Percentiles rank a stretch among this genome's conserved stretches.
These are phyloP conservation scores for Lasioglossum villosulum DNA, from an alignment of 2,888 invertebrate species.

Conservation along the genomic window DNA sequence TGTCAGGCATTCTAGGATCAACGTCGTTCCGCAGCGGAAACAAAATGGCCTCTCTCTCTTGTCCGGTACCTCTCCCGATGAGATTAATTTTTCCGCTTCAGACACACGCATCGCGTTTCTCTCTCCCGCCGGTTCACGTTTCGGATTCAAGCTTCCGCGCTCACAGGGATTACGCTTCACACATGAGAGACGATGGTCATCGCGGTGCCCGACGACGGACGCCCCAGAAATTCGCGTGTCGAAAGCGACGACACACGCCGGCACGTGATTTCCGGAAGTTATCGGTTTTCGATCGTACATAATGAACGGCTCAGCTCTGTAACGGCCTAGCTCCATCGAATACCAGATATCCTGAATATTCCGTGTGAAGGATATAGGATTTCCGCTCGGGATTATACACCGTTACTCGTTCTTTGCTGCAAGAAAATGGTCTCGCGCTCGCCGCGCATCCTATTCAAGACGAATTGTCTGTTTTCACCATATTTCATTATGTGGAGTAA, in stretches of 20 bases:
- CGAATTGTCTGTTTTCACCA: background rate
- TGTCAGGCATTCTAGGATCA: background rate
- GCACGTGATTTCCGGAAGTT: constrained; percentile 58
- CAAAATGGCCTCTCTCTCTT: constrained; percentile 20
- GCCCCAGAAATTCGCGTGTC: constrained; percentile 28
- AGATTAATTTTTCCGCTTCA: constrained; percentile 41
- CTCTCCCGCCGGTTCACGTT: constrained; percentile 13
- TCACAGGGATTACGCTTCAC: constrained; percentile 41
- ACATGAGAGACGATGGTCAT: constrained; percentile 19
- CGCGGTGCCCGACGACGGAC: constrained; percentile 5
- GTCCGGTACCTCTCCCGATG: constrained; percentile 30
- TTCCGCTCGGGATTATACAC: constrained; percentile 28
- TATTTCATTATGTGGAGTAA: background rate
- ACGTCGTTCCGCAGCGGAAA: background rate
- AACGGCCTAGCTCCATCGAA: constrained; percentile 19
- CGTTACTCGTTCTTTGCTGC: constrained; percentile 3
- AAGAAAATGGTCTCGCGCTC: background rate
- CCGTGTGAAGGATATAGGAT: constrained; percentile 13
- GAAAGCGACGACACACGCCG: constrained; percentile 34
- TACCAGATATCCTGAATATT: constrained; percentile 32
- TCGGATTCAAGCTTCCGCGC: constrained; percentile 22
- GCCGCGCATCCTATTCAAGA: background rate
- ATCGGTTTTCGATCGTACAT: constrained; percentile 60
- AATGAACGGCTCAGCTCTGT: constrained; percentile 42
- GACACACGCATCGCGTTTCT: constrained; percentile 2